Conservation (phyloP, 2,797 vertebrate species). For the Poeciliopsis paucimaculata region DNA sequence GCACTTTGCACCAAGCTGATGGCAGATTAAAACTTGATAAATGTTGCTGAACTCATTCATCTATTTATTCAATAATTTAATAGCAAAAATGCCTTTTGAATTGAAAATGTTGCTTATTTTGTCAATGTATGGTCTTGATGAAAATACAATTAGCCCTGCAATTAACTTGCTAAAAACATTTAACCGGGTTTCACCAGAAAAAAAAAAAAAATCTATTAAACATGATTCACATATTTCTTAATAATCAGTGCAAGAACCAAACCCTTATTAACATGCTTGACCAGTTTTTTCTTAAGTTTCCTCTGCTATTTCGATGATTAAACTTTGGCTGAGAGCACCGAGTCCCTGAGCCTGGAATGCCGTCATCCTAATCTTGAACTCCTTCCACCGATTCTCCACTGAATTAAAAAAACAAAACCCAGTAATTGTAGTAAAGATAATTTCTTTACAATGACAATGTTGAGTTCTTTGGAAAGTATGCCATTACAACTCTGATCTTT, state of each 20-base stretch:
- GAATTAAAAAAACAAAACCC: background rate
- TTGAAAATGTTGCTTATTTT: no score
- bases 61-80: no score
- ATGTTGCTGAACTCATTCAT: no score
- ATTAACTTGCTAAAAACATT: no score
- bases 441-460: background rate
- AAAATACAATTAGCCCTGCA: no score
- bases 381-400: background rate
- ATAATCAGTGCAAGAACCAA: background rate
- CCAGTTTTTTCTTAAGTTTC: background rate
- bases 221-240: background rate
- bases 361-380: background rate
- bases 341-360: background rate
- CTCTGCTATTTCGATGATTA: background rate
- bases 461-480: background rate
- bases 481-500: background rate
- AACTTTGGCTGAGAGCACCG: background rate
- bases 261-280: background rate
- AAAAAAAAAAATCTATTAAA: background rate
- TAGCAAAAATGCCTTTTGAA: no score
- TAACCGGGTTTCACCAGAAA: background rate
- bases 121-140: no score
- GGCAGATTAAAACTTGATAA: no score
- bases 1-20: no score
- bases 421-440: background rate